Conservation (phyloP, 2,888 invertebrate species). For the Epinotia brunnichana region DNA sequence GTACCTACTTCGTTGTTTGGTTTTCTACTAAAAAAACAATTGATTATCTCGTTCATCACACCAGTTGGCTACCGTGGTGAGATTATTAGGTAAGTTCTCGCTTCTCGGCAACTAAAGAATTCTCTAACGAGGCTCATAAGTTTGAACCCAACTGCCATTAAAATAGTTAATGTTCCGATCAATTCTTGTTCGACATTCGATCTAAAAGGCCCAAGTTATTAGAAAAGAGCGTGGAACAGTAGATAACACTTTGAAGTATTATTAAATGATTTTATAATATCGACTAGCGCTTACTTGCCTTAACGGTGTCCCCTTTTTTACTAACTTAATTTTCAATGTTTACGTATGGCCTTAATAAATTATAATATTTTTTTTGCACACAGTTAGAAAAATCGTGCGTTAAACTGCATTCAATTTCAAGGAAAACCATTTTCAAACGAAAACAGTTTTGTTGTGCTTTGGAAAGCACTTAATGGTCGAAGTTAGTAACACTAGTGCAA, state of each 20-base stretch:
- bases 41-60: constrained; percentile 29
- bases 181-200: constrained; percentile 59
- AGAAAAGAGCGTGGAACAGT: constrained; percentile 3
- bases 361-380: too few species aligned
- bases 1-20: constrained; percentile 1
- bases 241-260: neutral
- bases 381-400: too few species aligned
- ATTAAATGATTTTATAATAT: neutral
- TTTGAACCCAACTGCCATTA: constrained; percentile 55
- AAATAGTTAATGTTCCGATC: constrained; percentile 66
- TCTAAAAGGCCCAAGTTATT: constrained; percentile 17
- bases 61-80: constrained; percentile 32
- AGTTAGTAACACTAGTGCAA: too few species aligned
- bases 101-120: constrained; percentile 48
- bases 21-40: constrained; percentile 7
- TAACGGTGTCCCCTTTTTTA: too few species aligned
- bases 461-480: too few species aligned
- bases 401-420: too few species aligned
- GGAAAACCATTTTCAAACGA: too few species aligned
- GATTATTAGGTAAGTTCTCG: constrained; percentile 39
- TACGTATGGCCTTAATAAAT: too few species aligned
- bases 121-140: constrained; percentile 48
- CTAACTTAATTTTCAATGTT: too few species aligned
- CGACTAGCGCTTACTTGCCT: too few species aligned
- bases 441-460: too few species aligned